Conservation (phyloP, 2,888 invertebrate genomes). For the Belgica antarctica region DNA sequence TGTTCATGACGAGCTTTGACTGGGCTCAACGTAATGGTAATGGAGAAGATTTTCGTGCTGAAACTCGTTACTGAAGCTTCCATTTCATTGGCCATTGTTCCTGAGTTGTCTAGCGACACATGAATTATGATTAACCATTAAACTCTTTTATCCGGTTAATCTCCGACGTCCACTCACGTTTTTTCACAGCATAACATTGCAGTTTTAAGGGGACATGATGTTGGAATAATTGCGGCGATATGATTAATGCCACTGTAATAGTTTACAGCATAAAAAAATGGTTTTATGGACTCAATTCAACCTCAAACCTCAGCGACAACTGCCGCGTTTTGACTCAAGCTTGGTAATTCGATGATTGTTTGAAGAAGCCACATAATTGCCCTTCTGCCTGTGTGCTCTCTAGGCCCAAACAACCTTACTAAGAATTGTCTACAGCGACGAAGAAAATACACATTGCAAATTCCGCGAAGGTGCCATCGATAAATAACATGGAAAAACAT, state of each 20-base stretch:
- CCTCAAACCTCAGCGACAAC: not conserved
- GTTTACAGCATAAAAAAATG: slow-evolving; percentile 10
- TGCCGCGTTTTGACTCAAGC: too few species aligned
- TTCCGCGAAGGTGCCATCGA: slow-evolving; percentile 12
- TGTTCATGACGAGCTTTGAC: not conserved
- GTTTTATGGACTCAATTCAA: not conserved
- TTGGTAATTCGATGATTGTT: slow-evolving; percentile 17
- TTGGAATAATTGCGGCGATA: slow-evolving; percentile 19
- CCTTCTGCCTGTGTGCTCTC: not conserved
- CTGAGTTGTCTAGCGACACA: slow-evolving; percentile 4
- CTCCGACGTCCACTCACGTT: not conserved
- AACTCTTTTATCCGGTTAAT: slow-evolving; percentile 22
- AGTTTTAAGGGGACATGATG: slow-evolving; percentile 26
- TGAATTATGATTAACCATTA: slow-evolving; percentile 27
- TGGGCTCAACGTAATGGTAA: not conserved
- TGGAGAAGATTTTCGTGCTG: slow-evolving; percentile 14
- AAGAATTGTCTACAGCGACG: not conserved
- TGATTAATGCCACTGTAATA: slow-evolving; percentile 3
- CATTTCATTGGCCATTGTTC: slow-evolving; percentile 9
- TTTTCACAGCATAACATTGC: slow-evolving; percentile 9
- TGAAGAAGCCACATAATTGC: slow-evolving; percentile 10
- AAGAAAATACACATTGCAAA: not conserved
- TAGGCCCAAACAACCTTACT: not conserved
- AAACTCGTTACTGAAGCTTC: not conserved
- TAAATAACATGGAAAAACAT: not conserved